phyloP scores from a whole-genome alignment of 2,888 invertebrate genomes.

The Thereva unica region DNA sequence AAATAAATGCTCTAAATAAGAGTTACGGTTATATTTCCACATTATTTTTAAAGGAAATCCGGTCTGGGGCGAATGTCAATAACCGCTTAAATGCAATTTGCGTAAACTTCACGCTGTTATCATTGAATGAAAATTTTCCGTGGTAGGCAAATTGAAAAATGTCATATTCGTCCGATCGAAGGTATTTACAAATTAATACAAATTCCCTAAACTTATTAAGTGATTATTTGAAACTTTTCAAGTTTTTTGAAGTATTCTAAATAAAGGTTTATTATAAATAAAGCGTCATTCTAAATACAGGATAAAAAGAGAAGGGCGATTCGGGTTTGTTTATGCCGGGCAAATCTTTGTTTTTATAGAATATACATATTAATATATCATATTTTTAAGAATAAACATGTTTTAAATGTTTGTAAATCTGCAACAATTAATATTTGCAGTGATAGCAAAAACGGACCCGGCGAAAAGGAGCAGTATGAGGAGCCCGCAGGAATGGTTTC shows the following conservation, averaged over 20 bases:
- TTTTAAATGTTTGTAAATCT: slow-evolving; percentile 5
- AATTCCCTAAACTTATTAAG: background rate
- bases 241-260: too few relatives aligned
- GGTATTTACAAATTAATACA: slow-evolving; percentile 1
- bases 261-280: too few relatives aligned
- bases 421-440: slow-evolving; percentile 66
- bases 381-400: background rate
- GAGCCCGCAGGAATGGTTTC: slow-evolving; percentile 72
- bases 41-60: too few relatives aligned
- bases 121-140: background rate
- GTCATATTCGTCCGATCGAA: slow-evolving; percentile 30
- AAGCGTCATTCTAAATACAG: too few relatives aligned
- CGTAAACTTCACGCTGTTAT: background rate
- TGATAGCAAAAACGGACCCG: slow-evolving; percentile 20
- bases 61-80: too few relatives aligned
- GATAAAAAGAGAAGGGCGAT: too few relatives aligned
- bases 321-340: too few relatives aligned
- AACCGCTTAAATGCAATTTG: background rate
- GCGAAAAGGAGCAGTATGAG: slow-evolving; percentile 48
- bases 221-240: too few relatives aligned
- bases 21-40: too few relatives aligned
- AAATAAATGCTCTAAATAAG: too few relatives aligned
- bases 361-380: too few relatives aligned
- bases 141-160: background rate
- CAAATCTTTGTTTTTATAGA: too few relatives aligned